Evolutionary conservation across 92 coral and sea anemone genomes (phyloP).

Genomic region (Montipora capitata): DNA sequence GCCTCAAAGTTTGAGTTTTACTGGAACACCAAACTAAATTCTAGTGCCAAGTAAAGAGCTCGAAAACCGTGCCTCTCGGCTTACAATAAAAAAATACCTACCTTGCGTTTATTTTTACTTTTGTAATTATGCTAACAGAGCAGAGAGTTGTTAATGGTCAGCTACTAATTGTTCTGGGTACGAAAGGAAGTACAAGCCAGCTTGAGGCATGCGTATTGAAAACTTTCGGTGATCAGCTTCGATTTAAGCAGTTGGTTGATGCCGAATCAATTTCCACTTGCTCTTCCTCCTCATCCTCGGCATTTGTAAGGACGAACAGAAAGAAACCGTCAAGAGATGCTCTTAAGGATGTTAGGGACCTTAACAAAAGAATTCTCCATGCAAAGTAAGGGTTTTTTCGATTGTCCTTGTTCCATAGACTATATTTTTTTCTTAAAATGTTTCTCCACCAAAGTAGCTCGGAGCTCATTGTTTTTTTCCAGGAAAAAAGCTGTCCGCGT

Average conservation of each 20-base stretch:
- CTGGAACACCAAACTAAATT: neutral
- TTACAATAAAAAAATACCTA: neutral
- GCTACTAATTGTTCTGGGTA: conserved; percentile 14
- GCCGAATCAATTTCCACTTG: neutral
- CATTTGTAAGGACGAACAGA: neutral
- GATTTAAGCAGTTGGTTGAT: conserved; percentile 9
- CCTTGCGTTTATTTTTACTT: conserved; percentile 1
- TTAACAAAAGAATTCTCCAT: neutral
- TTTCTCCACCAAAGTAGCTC: neutral
- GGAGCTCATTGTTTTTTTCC: neutral
- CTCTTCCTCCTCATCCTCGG: neutral
- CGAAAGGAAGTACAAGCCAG: neutral
- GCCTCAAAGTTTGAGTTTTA: conserved; percentile 5
- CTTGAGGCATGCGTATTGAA: too few species aligned
- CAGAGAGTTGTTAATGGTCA: conserved; percentile 21
- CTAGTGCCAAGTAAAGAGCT: neutral
- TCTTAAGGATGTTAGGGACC: conserved; percentile 15
- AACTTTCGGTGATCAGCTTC: too few species aligned
- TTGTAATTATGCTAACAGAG: conserved; percentile 11
- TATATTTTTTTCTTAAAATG: neutral
- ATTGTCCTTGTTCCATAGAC: neutral
- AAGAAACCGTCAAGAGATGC: conserved; percentile 11
- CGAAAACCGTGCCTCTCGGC: neutral
- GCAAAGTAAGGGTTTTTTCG: conserved; percentile 6
- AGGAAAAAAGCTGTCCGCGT: too few species aligned